Conservation (phyloP, 92 coral and sea anemone species). For the Epizoanthus fatuus region DNA sequence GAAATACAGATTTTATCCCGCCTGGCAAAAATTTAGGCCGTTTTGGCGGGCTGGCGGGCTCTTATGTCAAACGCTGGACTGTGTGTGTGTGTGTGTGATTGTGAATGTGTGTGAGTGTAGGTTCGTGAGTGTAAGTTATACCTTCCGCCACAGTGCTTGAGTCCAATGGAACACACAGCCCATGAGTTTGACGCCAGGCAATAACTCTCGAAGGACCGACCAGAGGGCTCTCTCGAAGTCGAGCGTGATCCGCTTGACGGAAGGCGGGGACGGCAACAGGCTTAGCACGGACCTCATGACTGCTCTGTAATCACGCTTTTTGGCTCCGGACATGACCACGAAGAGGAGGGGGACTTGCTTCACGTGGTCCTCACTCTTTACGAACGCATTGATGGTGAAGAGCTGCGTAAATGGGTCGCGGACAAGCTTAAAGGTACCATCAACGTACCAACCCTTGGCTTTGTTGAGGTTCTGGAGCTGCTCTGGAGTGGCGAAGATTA, state of each 20-base stretch:
- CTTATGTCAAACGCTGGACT: too few relatives aligned
- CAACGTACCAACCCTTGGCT: conserved; percentile 21
- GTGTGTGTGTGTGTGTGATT: too few relatives aligned
- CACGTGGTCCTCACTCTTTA: not conserved
- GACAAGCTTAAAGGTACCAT: conserved; percentile 2
- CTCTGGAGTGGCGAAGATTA: not conserved
- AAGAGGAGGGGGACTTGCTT: not conserved
- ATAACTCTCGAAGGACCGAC: not conserved
- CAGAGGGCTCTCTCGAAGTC: conserved; percentile 15
- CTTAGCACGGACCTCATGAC: not conserved
- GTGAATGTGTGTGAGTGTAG: too few relatives aligned
- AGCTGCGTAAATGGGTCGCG: conserved; percentile 1
- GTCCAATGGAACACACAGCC: conserved; percentile 20
- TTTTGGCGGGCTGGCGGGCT: too few relatives aligned
- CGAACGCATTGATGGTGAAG: not conserved
- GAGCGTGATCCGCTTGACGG: not conserved
- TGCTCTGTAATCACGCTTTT: not conserved
- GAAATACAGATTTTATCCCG: too few relatives aligned
- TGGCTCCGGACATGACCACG: not conserved
- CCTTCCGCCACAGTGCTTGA: conserved; percentile 11
- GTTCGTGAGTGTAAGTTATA: not conserved
- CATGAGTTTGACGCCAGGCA: not conserved
- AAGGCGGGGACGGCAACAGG: conserved; percentile 3
- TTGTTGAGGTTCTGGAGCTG: conserved; percentile 7
- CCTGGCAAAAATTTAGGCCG: too few relatives aligned